phyloP scores from a whole-genome alignment of 2,113 vertebrate species.

The Phoxinus phoxinus region DNA sequence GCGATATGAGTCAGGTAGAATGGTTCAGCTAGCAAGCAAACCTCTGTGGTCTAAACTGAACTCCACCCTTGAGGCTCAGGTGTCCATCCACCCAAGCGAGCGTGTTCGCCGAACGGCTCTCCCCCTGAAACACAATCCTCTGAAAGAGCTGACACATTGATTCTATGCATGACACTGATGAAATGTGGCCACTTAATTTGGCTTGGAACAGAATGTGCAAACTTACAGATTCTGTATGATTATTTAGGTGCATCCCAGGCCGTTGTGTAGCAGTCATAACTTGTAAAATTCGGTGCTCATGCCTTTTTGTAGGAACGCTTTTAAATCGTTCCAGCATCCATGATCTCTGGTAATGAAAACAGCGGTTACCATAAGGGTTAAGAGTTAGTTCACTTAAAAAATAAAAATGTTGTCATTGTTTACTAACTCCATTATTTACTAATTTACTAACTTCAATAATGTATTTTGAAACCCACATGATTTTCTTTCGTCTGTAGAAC shows the following conservation, averaged over 20 bases:
- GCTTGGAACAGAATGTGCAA: not conserved
- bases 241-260: not conserved
- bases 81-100: not conserved
- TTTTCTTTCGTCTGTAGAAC: not conserved
- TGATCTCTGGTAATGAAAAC: not conserved
- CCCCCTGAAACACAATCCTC: not conserved
- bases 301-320: not conserved
- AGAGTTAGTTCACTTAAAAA: not conserved
- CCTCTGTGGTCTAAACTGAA: not conserved
- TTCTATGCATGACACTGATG: not conserved
- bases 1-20: not conserved
- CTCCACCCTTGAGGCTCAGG: slow-evolving; percentile 30
- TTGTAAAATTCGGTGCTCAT: no score
- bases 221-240: not conserved
- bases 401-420: not conserved
- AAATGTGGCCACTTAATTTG: slow-evolving; percentile 24
- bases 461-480: not conserved
- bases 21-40: slow-evolving; percentile 13
- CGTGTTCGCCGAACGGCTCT: not conserved
- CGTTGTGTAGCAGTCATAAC: not conserved
- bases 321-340: not conserved
- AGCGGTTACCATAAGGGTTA: not conserved
- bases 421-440: no score
- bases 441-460: no score
- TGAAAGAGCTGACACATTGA: slow-evolving; percentile 15